phyloP scores from a whole-genome alignment of 2,797 vertebrate genomes.

The Lepilemur ruficaudatus region DNA sequence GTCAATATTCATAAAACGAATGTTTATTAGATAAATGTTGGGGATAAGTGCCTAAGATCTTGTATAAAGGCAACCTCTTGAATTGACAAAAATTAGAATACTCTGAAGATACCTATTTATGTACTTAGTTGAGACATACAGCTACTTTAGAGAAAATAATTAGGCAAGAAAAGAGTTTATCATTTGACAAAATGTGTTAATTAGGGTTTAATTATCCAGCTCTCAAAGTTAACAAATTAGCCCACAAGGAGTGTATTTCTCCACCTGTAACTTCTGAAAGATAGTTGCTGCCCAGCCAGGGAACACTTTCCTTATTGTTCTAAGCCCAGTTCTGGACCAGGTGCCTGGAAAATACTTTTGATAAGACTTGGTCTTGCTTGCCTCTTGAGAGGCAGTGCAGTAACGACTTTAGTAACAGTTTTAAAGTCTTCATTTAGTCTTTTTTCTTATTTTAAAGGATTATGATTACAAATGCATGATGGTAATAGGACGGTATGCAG shows the following conservation, averaged over 20 bases:
- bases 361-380: neutral
- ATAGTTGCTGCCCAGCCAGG: no score
- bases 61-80: neutral
- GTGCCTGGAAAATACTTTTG: neutral
- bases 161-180: neutral
- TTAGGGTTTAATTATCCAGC: conserved; percentile 15
- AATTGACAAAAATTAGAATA: neutral
- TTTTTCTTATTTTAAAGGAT: neutral
- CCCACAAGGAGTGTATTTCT: neutral
- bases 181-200: neutral
- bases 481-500: neutral
- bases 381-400: neutral
- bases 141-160: neutral
- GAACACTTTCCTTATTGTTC: neutral
- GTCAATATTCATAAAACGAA: neutral
- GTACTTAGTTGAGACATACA: neutral
- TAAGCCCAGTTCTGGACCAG: neutral
- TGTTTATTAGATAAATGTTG: neutral
- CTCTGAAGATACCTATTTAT: neutral
- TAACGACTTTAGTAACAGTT: neutral
- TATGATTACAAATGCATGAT: neutral
- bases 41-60: neutral
- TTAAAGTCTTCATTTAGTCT: neutral
- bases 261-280: neutral
- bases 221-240: neutral